Evolutionary conservation across 2,888 invertebrate species (phyloP).

Genomic region (Bursaphelenchus okinawaensis): DNA sequence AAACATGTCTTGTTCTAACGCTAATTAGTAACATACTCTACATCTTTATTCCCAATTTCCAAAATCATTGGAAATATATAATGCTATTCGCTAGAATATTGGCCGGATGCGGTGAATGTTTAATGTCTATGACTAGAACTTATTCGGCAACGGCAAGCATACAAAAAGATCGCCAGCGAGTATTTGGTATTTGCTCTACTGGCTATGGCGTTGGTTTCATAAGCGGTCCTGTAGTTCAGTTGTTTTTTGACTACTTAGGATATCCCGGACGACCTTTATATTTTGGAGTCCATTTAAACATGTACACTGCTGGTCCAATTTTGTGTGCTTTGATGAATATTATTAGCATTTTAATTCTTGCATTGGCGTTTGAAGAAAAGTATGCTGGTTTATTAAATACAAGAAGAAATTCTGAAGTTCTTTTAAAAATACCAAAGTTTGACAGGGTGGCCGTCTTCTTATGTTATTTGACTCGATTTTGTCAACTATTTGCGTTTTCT

Average conservation of each 20-base stretch:
- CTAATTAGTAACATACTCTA: conserved; percentile 58
- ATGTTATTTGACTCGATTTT: conserved; percentile 55
- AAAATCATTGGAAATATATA: conserved; percentile 36
- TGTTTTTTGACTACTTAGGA: conserved; percentile 57
- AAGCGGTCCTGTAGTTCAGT: conserved; percentile 59
- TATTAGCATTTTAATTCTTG: background rate
- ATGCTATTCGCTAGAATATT: conserved; percentile 49
- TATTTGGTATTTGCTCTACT: conserved; percentile 59
- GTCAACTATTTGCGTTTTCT: conserved; percentile 58
- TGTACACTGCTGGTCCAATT: conserved; percentile 29
- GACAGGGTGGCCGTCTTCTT: conserved; percentile 33
- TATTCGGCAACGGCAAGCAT: conserved; percentile 58
- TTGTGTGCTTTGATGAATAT: background rate
- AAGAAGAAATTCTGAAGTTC: background rate
- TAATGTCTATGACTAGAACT: conserved; percentile 35
- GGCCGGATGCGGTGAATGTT: conserved; percentile 56
- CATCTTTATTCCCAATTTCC: conserved; percentile 53
- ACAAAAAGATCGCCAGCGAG: conserved; percentile 55
- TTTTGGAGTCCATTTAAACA: conserved; percentile 36
- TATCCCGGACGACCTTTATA: conserved; percentile 57
- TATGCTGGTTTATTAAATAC: background rate
- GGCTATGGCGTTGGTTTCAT: conserved; percentile 59
- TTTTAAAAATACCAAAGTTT: conserved; percentile 26
- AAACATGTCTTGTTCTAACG: conserved; percentile 50
- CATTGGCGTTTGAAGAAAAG: background rate